Conservation (phyloP, 2,113 vertebrate genomes). For the Catagonus wagneri region DNA sequence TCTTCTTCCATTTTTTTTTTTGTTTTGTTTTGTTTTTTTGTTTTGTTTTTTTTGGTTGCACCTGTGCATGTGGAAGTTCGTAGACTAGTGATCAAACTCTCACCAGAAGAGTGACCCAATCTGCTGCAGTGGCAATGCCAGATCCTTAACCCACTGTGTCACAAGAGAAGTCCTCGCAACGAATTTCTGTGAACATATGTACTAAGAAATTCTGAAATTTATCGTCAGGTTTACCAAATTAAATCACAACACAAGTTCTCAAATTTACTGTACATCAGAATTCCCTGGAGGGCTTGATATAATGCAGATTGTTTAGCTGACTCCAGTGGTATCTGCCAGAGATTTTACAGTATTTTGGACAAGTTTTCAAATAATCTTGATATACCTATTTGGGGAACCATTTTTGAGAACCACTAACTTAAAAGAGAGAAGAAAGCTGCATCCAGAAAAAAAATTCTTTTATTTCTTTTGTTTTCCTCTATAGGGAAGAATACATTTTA, state of each 20-base stretch:
- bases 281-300: neutral
- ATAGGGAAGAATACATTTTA: neutral
- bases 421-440: neutral
- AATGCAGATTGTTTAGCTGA: neutral
- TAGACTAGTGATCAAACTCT: too few relatives aligned
- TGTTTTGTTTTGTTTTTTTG: too few relatives aligned
- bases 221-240: neutral
- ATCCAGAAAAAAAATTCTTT: neutral
- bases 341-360: neutral
- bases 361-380: neutral
- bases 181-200: neutral
- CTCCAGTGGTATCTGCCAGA: neutral
- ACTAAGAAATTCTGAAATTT: neutral
- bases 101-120: too few relatives aligned
- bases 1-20: too few relatives aligned
- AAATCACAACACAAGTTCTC: constrained; percentile 29
- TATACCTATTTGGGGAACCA: neutral
- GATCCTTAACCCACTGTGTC: too few relatives aligned
- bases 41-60: too few relatives aligned
- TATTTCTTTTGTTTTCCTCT: neutral
- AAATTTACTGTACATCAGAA: neutral
- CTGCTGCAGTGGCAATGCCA: too few relatives aligned
- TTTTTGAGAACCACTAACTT: neutral
- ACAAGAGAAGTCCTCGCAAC: neutral
- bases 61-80: too few relatives aligned